Evolutionary conservation across 2,797 vertebrate genomes (phyloP).

Genomic region (Morelia viridis): DNA sequence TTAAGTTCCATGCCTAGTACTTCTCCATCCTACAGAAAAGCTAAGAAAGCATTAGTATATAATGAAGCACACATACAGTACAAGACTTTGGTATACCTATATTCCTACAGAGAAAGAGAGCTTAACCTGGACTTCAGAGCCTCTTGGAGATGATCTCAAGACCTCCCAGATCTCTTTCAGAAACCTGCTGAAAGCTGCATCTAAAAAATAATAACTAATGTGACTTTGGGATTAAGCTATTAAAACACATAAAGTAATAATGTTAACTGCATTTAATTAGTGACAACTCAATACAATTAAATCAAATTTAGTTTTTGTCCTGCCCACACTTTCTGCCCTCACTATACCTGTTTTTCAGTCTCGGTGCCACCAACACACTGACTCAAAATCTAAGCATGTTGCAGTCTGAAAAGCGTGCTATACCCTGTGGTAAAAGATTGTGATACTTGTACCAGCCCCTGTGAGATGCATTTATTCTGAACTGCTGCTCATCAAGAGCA

Average conservation of each 20-base stretch:
- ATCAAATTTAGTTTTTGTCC: neutral
- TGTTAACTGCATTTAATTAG: neutral
- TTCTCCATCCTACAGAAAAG: neutral
- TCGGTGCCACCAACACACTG: neutral
- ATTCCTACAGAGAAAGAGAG: neutral
- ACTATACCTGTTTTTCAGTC: neutral
- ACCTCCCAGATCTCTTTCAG: neutral
- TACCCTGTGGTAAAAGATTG: neutral
- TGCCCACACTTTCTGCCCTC: neutral
- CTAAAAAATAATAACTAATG: neutral
- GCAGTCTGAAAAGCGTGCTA: neutral
- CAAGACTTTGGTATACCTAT: neutral
- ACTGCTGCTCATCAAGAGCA: neutral
- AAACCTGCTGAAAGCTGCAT: neutral
- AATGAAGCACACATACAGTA: neutral
- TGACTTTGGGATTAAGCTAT: neutral
- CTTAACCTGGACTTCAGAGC: neutral
- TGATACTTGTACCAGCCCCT: neutral
- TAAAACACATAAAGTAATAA: neutral
- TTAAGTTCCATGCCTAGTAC: neutral
- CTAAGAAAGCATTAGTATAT: neutral
- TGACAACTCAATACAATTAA: neutral
- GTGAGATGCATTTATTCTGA: neutral
- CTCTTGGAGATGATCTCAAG: neutral
- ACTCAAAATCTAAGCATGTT: neutral